Evolutionary conservation across 92 coral and sea anemone species (phyloP).

Genomic region (Isaurus tuberculatus): DNA sequence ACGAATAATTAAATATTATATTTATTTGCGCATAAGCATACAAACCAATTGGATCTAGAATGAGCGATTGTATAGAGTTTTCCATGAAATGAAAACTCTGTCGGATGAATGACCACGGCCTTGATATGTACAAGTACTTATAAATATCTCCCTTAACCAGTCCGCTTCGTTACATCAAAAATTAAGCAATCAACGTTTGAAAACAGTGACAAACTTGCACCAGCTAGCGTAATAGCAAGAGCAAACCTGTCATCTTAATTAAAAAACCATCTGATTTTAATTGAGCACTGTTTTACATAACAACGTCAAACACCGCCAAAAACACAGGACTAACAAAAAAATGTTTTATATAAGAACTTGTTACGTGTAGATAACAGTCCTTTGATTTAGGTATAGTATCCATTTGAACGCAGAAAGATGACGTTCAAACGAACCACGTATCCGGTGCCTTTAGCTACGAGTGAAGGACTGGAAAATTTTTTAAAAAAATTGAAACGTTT

Average conservation of each 20-base stretch:
- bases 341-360: neutral
- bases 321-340: neutral
- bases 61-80: slow-evolving; percentile 28
- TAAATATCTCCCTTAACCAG: slow-evolving; percentile 22
- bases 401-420: too few relatives aligned
- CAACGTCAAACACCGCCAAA: neutral
- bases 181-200: neutral
- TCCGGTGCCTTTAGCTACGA: too few relatives aligned
- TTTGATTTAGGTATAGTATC: too few relatives aligned
- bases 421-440: too few relatives aligned
- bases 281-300: neutral
- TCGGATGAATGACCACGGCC: neutral
- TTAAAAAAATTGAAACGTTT: too few relatives aligned
- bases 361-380: too few relatives aligned
- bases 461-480: too few relatives aligned
- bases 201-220: neutral
- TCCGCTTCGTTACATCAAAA: neutral
- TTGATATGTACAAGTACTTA: slow-evolving; percentile 36
- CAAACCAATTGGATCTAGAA: neutral
- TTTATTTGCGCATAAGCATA: slow-evolving; percentile 11
- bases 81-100: slow-evolving; percentile 2
- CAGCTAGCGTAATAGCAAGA: neutral
- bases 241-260: neutral
- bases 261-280: neutral
- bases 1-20: slow-evolving; percentile 24